A percentile compares a stretch with the other conserved stretches of the same genome.
These are phyloP conservation scores for Ictalurus punctatus DNA, from an alignment of 2,113 vertebrate genomes.

Conservation along the genomic window DNA sequence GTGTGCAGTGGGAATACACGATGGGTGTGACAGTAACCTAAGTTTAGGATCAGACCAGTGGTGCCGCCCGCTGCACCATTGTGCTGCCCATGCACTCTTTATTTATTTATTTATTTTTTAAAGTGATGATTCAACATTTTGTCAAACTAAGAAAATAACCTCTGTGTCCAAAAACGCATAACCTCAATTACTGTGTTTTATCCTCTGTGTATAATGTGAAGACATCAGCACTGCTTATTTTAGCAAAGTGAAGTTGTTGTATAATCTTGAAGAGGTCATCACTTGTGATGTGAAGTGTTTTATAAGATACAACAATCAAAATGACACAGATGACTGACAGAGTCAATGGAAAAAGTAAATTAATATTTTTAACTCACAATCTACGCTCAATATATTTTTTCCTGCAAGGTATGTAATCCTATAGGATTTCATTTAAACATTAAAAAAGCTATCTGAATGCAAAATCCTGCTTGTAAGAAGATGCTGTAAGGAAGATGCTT, in stretches of 20 bases:
- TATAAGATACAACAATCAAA: background rate
- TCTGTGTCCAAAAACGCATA: background rate
- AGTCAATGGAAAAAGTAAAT: background rate
- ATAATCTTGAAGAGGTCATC: background rate
- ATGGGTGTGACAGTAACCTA: background rate
- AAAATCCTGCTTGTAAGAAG: background rate
- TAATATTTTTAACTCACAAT: background rate
- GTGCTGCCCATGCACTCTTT: background rate
- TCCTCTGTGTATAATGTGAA: background rate
- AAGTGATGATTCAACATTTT: conserved; percentile 5
- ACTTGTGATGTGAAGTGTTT: background rate
- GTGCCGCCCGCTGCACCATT: background rate
- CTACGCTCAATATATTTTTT: background rate
- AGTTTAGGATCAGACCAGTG: background rate
- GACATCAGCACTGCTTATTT: background rate
- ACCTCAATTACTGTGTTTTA: background rate
- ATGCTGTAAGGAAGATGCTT: background rate
- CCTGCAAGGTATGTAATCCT: background rate
- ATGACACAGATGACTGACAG: background rate
- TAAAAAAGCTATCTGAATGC: background rate
- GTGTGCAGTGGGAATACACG: background rate
- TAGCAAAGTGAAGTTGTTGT: background rate
- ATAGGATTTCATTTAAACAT: background rate
- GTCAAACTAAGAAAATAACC: background rate
- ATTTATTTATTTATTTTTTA: background rate